Base-by-base conservation (phyloP, 2,888 invertebrate species). In the Pomacea canaliculata region DNA sequence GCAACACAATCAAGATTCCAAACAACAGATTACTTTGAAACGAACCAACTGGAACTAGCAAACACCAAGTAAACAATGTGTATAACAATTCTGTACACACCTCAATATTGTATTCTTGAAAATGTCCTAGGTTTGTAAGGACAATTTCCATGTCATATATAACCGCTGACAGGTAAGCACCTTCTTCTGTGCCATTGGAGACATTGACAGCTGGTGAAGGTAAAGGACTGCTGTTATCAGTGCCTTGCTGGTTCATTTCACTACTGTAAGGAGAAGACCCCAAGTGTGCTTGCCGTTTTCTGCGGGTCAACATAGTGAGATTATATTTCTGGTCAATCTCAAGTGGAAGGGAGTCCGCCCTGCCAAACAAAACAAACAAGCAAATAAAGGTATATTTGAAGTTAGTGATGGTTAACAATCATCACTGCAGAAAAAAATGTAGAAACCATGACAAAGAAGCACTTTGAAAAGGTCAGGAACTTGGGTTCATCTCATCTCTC, bases 101-200 rank as follows among this genome's bases (percentile, higher is more conserved):
- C 87, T 89, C 88, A 65, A 90, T 88, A 77, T 83, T 88, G 78
- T 91, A 91, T 75, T 89, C 88, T 71, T 87, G 83, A 80, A 86
- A 90, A 78, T 90, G 90, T 7, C 85, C 83, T 37, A 91, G 83
- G 70, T 89, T 88, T 9, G 85, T 80, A 10, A 91, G 83, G 59
- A 83, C 74, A 23, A 87, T 78, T 67, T 84, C 82, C 46, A 83
- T 83, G 62, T 81, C 82, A 71, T 86, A 85, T 10, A 90, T 88
- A 9, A 81, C 78, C 13, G 83, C 82, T 71, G 79, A 81, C 27
- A 78, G 78, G 69, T 77, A 81, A 0, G 71, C 46, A 67, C 65
- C 68, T 49, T 79, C 79, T 23, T 73, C 69, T 23, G 73, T 77
- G 16, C 62, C 62, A 23, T 75, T 73, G 65, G 75, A 68, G 0